Evolutionary conservation across 2,797 vertebrate species (phyloP).

Genomic region (Forpus xanthops): DNA sequence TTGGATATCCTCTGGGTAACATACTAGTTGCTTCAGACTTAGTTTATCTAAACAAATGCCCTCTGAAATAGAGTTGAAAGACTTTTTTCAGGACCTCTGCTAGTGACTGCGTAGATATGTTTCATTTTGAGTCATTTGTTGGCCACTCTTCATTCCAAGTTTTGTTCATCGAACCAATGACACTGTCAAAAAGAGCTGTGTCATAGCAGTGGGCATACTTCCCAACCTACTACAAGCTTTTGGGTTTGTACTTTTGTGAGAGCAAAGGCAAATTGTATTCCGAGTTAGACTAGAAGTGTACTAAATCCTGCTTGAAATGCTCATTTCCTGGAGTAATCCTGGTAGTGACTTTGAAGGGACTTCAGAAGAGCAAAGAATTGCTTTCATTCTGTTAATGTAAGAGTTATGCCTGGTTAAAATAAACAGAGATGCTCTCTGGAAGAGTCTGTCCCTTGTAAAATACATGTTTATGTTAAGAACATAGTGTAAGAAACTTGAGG

Average conservation of each 20-base stretch:
- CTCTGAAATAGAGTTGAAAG: neutral
- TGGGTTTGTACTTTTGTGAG: neutral
- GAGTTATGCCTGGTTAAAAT: neutral
- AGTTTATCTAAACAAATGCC: neutral
- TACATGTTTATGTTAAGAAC: neutral
- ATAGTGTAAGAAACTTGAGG: neutral
- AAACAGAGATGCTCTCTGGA: neutral
- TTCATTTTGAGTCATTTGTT: neutral
- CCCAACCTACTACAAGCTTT: neutral
- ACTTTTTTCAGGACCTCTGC: neutral
- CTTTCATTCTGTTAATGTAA: neutral
- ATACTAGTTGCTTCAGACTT: neutral
- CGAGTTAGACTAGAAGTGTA: neutral
- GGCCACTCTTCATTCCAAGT: neutral
- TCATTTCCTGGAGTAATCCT: neutral
- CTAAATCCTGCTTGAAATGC: neutral
- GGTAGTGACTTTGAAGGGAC: neutral
- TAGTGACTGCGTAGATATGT: neutral
- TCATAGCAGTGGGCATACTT: neutral
- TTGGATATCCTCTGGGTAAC: neutral
- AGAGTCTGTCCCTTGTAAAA: neutral
- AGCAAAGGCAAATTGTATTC: neutral
- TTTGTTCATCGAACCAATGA: neutral
- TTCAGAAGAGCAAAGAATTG: neutral
- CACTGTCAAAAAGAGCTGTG: neutral